Conservation (phyloP, 2,113 vertebrate species). For the Pygoscelis antarcticus region DNA sequence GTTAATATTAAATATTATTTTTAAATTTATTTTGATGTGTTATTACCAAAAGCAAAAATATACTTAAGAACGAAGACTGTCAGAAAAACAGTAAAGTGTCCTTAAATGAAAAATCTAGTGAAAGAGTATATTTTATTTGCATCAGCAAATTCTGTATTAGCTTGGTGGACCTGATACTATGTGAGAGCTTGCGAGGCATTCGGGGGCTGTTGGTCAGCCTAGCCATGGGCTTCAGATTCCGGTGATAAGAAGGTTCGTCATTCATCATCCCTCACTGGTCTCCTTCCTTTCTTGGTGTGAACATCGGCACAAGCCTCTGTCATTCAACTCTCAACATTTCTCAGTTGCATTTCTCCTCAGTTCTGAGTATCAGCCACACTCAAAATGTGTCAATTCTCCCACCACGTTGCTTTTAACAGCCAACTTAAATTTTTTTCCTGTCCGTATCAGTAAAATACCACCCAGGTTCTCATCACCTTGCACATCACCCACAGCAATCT, state of each 20-base stretch:
- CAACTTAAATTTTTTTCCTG: not conserved
- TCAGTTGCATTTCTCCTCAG: not conserved
- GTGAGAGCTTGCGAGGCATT: not conserved
- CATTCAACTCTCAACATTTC: not conserved
- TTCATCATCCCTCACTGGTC: not conserved
- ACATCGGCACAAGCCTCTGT: not conserved
- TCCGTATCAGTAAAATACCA: not conserved
- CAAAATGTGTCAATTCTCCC: not conserved
- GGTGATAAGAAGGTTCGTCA: not conserved
- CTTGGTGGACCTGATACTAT: not conserved
- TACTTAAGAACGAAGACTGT: not conserved
- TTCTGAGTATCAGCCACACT: not conserved
- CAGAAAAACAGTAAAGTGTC: not conserved
- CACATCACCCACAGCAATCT: not conserved
- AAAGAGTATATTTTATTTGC: not conserved
- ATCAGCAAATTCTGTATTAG: not conserved
- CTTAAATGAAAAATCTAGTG: not conserved
- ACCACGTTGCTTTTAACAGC: not conserved
- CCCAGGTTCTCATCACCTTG: not conserved
- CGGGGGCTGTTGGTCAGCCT: not conserved
- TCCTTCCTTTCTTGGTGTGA: not conserved
- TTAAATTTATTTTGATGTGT: not conserved
- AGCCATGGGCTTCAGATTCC: not conserved
- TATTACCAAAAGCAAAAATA: not conserved
- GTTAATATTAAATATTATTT: not conserved